These are phyloP conservation scores for Lagorchestes hirsutus DNA, from an alignment of 2,797 vertebrate genomes.

Conservation along the genomic window DNA sequence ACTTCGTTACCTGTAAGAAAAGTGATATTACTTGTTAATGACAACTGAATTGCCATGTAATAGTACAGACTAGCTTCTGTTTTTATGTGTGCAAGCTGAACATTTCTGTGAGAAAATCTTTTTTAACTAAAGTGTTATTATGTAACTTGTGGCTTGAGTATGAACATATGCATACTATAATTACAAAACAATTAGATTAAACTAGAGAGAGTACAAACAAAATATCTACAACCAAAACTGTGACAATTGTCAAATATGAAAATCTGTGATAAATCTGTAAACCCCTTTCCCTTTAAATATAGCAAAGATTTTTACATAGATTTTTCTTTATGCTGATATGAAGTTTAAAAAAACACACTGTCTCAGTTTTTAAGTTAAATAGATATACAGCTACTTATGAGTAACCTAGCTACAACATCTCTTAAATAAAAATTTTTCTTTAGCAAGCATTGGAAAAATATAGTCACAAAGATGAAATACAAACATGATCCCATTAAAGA, in stretches of 20 bases:
- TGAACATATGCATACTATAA: background rate
- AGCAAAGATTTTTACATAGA: conserved; percentile 6
- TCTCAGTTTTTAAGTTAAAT: background rate
- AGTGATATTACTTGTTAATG: background rate
- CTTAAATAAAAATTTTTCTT: background rate
- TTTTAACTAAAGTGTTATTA: background rate
- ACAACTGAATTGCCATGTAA: background rate
- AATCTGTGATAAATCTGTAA: conserved; percentile 12
- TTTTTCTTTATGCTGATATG: conserved; percentile 14
- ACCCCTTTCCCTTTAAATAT: background rate
- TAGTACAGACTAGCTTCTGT: background rate
- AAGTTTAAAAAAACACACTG: background rate
- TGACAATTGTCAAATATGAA: background rate
- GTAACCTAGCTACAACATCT: background rate
- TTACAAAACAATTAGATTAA: background rate
- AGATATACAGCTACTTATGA: background rate
- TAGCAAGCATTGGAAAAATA: background rate
- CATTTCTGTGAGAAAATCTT: background rate
- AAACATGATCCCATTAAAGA: background rate
- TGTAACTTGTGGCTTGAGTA: background rate
- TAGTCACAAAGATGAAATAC: background rate
- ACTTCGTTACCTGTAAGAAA: conserved; percentile 2
- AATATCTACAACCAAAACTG: conserved; percentile 1
- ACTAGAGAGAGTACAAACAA: background rate
- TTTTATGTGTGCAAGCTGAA: background rate